phyloP scores from a whole-genome alignment of 2,888 invertebrate species.

The Drosophila pseudotalamancana region DNA sequence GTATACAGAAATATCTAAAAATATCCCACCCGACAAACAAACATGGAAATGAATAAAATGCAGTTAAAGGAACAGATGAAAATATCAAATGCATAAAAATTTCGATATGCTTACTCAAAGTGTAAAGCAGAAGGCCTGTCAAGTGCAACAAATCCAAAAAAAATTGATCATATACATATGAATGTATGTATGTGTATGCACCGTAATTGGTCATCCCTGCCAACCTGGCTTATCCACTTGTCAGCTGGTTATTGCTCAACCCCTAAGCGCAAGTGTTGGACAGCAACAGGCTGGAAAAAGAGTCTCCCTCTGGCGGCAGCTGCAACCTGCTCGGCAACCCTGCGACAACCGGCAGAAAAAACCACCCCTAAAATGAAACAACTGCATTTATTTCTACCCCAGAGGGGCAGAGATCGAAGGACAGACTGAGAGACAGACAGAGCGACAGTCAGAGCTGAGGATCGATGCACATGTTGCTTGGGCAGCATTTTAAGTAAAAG shows the following conservation, averaged over 20 bases:
- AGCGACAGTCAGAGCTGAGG: conserved; percentile 23
- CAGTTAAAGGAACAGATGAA: no score
- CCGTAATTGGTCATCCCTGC: conserved; percentile 39
- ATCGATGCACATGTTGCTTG: conserved; percentile 70
- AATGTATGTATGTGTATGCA: not conserved
- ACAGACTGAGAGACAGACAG: no score
- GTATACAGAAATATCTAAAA: no score
- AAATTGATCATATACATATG: not conserved
- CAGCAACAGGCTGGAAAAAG: conserved; percentile 45
- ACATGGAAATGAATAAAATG: no score
- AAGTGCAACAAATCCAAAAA: conserved; percentile 37
- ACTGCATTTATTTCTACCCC: conserved; percentile 74
- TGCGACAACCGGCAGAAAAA: conserved; percentile 41
- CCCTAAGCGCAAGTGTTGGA: conserved; percentile 52
- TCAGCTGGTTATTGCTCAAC: conserved; percentile 49
- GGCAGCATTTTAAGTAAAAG: conserved; percentile 51
- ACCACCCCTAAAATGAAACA: conserved; percentile 72
- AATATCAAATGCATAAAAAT: not conserved
- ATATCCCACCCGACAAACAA: no score
- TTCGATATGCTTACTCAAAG: not conserved
- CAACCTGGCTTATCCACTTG: conserved; percentile 47
- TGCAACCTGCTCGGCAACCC: conserved; percentile 69
- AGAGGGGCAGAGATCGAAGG: conserved; percentile 35
- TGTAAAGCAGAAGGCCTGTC: not conserved
- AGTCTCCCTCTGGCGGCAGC: conserved; percentile 51